A percentile compares a stretch with the other conserved stretches of the same genome.
Conservation (phyloP, 1,140 invertebrate genomes). For the Leptoteleia sp. region DNA sequence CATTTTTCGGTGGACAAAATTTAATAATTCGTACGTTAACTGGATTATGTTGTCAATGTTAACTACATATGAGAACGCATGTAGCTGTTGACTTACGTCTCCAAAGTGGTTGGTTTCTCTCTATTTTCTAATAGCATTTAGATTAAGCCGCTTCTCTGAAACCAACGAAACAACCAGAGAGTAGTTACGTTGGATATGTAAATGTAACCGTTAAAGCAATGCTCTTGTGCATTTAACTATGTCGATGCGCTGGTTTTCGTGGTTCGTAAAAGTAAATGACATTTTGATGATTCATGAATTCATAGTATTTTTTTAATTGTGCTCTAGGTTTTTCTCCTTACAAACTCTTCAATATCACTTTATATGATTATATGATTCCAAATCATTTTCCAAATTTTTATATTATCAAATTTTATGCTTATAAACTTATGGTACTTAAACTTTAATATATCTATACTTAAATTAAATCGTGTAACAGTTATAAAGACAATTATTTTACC, state of each 20-base stretch:
- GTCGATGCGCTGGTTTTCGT: slow-evolving; percentile 51
- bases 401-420: too few relatives aligned
- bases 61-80: slow-evolving; percentile 49
- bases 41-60: slow-evolving; percentile 42
- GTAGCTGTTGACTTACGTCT: slow-evolving; percentile 50
- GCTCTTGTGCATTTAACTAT: slow-evolving; percentile 57
- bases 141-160: slow-evolving; percentile 61
- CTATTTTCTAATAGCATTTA: slow-evolving; percentile 68
- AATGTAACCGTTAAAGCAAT: slow-evolving; percentile 66
- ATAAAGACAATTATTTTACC: too few relatives aligned
- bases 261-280: slow-evolving; percentile 48
- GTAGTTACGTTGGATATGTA: slow-evolving; percentile 63
- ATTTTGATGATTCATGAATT: slow-evolving; percentile 45
- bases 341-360: too few relatives aligned
- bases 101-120: slow-evolving; percentile 52
- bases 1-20: slow-evolving; percentile 7
- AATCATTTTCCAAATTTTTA: too few relatives aligned
- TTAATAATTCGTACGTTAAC: slow-evolving; percentile 26
- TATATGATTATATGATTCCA: too few relatives aligned
- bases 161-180: slow-evolving; percentile 53
- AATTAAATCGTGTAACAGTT: too few relatives aligned
- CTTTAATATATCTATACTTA: too few relatives aligned
- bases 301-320: too few relatives aligned
- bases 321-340: too few relatives aligned
- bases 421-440: too few relatives aligned